phyloP scores from a whole-genome alignment of 2,113 vertebrate species.

The Cephalopterus ornatus region DNA sequence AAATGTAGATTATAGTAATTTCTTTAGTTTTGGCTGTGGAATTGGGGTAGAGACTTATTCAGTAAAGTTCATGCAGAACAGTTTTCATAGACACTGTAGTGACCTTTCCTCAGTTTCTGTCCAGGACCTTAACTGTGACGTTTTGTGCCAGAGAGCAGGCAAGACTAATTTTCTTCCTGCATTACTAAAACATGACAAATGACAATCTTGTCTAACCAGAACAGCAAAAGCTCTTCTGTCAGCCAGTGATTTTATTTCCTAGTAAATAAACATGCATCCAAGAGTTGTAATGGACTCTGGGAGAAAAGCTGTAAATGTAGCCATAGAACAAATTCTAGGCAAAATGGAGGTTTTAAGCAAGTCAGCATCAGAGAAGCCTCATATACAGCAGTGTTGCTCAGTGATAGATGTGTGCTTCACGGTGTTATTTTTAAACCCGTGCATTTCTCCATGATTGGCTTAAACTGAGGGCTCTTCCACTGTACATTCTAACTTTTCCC shows the following conservation, averaged over 20 bases:
- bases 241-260: background rate
- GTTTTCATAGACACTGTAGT: background rate
- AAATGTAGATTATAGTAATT: background rate
- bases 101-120: background rate
- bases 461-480: background rate
- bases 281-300: background rate
- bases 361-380: background rate
- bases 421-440: background rate
- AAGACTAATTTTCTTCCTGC: background rate
- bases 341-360: background rate
- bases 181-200: constrained; percentile 12
- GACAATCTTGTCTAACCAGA: constrained; percentile 14
- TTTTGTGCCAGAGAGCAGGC: background rate
- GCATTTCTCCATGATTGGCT: background rate
- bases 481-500: background rate
- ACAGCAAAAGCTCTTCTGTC: background rate
- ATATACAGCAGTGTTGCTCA: background rate
- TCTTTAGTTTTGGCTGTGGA: background rate
- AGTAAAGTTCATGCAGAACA: background rate
- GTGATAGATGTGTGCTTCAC: background rate
- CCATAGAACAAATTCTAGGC: background rate
- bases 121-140: background rate
- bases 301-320: background rate
- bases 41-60: background rate
- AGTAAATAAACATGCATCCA: background rate